phyloP scores from a whole-genome alignment of 2,113 vertebrate genomes.

The Cavia porcellus region DNA sequence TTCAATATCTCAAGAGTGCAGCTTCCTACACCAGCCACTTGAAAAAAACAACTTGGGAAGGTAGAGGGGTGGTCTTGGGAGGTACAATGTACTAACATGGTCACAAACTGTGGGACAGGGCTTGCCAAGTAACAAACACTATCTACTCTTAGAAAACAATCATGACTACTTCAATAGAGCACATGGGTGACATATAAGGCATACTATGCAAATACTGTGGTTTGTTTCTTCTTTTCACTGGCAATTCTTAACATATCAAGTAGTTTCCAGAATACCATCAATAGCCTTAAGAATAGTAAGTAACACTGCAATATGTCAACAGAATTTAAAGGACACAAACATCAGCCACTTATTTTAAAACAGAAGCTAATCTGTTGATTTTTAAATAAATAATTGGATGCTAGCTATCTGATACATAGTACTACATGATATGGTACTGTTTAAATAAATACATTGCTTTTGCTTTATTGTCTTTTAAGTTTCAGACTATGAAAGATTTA shows the following conservation, averaged over 20 bases:
- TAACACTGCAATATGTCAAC: not conserved
- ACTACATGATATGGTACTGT: not conserved
- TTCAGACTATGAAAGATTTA: slow-evolving; percentile 54
- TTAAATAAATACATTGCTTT: slow-evolving; percentile 31
- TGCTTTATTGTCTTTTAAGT: slow-evolving; percentile 41
- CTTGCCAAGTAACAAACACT: slow-evolving; percentile 29
- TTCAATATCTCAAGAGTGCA: not conserved
- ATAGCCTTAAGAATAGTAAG: slow-evolving; percentile 20
- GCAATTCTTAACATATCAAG: slow-evolving; percentile 52
- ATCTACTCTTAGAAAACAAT: not conserved
- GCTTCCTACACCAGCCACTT: not conserved
- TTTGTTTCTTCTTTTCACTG: slow-evolving; percentile 44
- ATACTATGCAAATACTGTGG: not conserved
- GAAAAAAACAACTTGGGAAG: not conserved
- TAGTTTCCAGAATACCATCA: slow-evolving; percentile 30
- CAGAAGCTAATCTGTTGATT: slow-evolving; percentile 36
- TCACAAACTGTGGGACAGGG: not conserved
- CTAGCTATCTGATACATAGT: not conserved
- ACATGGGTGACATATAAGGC: not conserved
- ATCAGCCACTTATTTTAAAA: slow-evolving; percentile 14
- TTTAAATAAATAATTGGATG: slow-evolving; percentile 44
- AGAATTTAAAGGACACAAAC: slow-evolving; percentile 42
- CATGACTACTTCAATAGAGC: not conserved
- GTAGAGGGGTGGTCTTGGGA: not conserved
- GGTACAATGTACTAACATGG: not conserved